Conservation (phyloP, 2,113 vertebrate genomes). For the Suricata suricatta region DNA sequence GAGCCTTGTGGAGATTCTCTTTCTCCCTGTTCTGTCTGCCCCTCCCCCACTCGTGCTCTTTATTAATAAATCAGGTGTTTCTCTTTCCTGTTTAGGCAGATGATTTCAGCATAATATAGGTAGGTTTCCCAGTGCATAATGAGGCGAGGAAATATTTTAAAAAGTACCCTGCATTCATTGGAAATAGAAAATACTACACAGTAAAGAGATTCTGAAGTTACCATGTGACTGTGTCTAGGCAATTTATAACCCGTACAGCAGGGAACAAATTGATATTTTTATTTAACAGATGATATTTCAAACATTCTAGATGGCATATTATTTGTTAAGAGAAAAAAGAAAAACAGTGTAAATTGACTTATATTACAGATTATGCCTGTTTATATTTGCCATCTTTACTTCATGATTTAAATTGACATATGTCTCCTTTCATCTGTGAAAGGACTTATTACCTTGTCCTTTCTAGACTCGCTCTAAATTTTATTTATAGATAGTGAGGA, state of each 20-base stretch:
- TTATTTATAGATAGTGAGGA: slow-evolving; percentile 59
- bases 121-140: neutral
- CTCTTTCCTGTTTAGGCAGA: neutral
- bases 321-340: slow-evolving; percentile 60
- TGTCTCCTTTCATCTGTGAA: slow-evolving; percentile 64
- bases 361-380: slow-evolving; percentile 38
- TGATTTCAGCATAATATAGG: slow-evolving; percentile 8
- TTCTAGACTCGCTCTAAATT: slow-evolving; percentile 14
- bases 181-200: slow-evolving; percentile 39
- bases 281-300: slow-evolving; percentile 65
- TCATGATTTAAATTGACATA: slow-evolving; percentile 53
- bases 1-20: no score
- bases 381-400: slow-evolving; percentile 37
- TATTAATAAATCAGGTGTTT: neutral
- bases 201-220: slow-evolving; percentile 47
- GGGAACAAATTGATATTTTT: slow-evolving; percentile 56
- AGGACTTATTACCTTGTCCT: slow-evolving; percentile 47
- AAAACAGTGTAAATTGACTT: slow-evolving; percentile 34
- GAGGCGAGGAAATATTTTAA: neutral
- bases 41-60: no score
- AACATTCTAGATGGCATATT: neutral
- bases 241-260: slow-evolving; percentile 24
- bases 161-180: neutral
- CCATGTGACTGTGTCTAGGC: neutral
- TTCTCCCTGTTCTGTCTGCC: no score